phyloP scores from a whole-genome alignment of 1,140 invertebrate species.

The Apis cerana region DNA sequence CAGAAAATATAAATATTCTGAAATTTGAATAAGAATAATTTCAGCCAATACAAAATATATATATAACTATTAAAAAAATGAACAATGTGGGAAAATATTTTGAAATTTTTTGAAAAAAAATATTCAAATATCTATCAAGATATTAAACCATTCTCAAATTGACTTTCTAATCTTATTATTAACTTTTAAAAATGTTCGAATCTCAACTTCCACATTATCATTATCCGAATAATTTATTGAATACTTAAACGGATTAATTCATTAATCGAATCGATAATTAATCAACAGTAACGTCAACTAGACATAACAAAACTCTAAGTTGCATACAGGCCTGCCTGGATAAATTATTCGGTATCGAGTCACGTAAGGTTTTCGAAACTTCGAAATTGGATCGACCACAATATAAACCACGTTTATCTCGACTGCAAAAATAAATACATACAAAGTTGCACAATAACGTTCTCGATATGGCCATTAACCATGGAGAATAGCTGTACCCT shows the following conservation, averaged over 20 bases:
- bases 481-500: background rate
- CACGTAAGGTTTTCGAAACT: background rate
- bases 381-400: constrained; percentile 5
- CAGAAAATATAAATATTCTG: too few species aligned
- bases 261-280: background rate
- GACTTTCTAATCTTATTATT: background rate
- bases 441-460: constrained; percentile 52
- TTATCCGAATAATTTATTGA: background rate
- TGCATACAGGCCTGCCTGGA: background rate
- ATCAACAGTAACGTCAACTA: background rate
- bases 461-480: constrained; percentile 53
- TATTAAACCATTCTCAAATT: too few species aligned
- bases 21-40: too few species aligned
- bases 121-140: too few species aligned
- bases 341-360: constrained; percentile 12
- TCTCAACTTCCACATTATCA: background rate
- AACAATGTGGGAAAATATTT: too few species aligned
- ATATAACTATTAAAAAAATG: too few species aligned
- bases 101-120: too few species aligned
- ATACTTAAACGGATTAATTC: too few species aligned
- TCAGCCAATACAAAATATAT: too few species aligned
- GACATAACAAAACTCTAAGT: background rate
- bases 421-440: background rate
- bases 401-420: constrained; percentile 25
- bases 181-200: background rate